Conservation (phyloP, 2,113 vertebrate species). For the Oryzias javanicus region DNA sequence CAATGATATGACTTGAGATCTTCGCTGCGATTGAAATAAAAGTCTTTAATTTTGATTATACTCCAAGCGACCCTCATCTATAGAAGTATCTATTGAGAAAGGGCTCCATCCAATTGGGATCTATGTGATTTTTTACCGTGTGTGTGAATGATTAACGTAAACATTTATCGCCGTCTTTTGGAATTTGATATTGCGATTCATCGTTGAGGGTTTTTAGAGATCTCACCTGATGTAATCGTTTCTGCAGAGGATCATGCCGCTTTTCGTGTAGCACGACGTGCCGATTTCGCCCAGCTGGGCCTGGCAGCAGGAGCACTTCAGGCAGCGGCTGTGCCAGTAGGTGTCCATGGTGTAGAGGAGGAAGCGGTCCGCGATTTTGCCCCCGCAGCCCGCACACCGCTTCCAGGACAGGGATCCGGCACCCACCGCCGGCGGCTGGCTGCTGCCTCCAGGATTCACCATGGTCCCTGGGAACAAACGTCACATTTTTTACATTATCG, state of each 20-base stretch:
- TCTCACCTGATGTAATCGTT: slow-evolving; percentile 99
- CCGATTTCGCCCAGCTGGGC: slow-evolving; percentile 98
- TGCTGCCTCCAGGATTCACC: slow-evolving; percentile 96
- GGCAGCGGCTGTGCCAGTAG: slow-evolving; percentile 99
- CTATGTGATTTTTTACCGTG: too few relatives aligned
- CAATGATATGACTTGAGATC: too few relatives aligned
- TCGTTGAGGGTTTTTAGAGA: too few relatives aligned
- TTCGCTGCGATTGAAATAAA: too few relatives aligned
- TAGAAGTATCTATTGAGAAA: too few relatives aligned
- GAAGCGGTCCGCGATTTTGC: slow-evolving; percentile 97
- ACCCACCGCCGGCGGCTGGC: slow-evolving; percentile 90
- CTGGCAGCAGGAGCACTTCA: slow-evolving; percentile 99
- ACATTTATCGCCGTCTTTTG: too few relatives aligned
- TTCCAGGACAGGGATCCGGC: slow-evolving; percentile 95
- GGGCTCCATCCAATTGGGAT: too few relatives aligned
- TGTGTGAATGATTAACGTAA: too few relatives aligned
- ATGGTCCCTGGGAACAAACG: slow-evolving; percentile 76
- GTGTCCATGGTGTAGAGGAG: slow-evolving; percentile 99
- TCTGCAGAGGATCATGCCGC: slow-evolving; percentile 99
- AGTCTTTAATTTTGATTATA: too few relatives aligned
- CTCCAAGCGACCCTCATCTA: too few relatives aligned
- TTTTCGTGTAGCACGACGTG: slow-evolving; percentile 98
- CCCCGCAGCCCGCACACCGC: slow-evolving; percentile 94
- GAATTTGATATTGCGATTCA: too few relatives aligned
- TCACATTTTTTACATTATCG: background rate